Base-by-base conservation (phyloP, 2,888 invertebrate genomes). In the Campoletis raptor region DNA sequence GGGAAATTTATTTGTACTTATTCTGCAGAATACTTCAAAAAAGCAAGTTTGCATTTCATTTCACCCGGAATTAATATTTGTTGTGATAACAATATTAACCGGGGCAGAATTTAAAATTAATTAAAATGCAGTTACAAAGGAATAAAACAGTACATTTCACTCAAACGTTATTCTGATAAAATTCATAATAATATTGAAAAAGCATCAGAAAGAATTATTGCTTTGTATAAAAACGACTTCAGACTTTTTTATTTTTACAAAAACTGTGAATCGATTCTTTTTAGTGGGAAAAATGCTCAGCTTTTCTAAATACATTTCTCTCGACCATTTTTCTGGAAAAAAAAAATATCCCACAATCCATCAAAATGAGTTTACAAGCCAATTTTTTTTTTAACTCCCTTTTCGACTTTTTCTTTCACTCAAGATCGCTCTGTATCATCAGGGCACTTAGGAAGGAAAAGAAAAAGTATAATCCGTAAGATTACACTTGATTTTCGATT, bases 401-500 rank as follows among this genome's bases (percentile, higher is more conserved):
- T 24, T 12, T 21, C 40, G 8, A 12, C 12, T 69, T 45, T 42
- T 45, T 15, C 30, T 15, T 30, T 30, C 12, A 30, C 15, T 24
- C 61, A 15, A 61, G 61, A 12, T 61, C 61, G 30, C 61, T 61
- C 61, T 30, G 30, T 30, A 61, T 61, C 61, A 61, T 61, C 30
- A 12, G 12, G 15, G 30, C 30, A 61, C 61, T 61, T 61, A 30
- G 30, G 61, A 30, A 24, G 5, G 21, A 7, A 57, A 73, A 74
- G 40, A 54, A 74, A 42, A 57, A 57, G 21, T 37, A 15, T 40
- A 40, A 21, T 57, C 40, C 57, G 37, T 18, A 37, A 52, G 73
- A 54, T n/a, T 52, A 40, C n/a, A 30, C 76, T 76, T 66, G 85
- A 82, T 79, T 52, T 42, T 66, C 76, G 67, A 83, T 80, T 80